These are phyloP conservation scores for Pseudorectes ferrugineus DNA, from an alignment of 2,113 vertebrate genomes.

Conservation along the genomic window DNA sequence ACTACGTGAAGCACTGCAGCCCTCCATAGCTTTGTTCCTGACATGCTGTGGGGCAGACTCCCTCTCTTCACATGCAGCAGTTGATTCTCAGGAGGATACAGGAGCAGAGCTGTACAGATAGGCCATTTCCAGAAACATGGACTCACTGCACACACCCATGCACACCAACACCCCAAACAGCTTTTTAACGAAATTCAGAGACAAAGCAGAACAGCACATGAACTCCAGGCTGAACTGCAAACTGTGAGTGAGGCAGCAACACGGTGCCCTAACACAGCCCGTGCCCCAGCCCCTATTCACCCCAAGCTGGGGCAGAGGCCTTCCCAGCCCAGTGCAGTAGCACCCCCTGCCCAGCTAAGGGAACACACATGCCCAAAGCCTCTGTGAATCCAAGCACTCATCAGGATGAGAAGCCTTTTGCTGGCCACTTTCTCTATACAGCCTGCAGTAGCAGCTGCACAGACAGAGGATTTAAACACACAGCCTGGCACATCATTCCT, in stretches of 20 bases:
- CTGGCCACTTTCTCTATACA: neutral
- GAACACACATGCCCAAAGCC: neutral
- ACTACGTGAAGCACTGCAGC: neutral
- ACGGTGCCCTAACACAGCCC: fast-evolving
- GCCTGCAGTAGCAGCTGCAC: neutral
- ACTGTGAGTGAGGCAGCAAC: neutral
- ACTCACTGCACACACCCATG: neutral
- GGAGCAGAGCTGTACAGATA: neutral
- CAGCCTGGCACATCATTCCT: neutral
- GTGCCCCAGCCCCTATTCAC: neutral
- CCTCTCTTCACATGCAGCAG: neutral
- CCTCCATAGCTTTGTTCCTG: neutral
- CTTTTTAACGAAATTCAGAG: neutral
- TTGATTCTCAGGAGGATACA: neutral
- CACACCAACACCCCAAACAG: neutral
- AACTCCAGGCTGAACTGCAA: neutral
- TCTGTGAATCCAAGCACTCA: neutral
- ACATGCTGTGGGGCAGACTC: neutral
- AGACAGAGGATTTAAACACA: neutral
- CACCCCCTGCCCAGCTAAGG: neutral
- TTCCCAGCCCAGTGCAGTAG: neutral
- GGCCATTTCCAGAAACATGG: neutral
- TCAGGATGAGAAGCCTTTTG: neutral
- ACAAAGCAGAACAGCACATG: neutral
- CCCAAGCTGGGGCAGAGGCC: fast-evolving